Evolutionary conservation across 2,888 invertebrate genomes (phyloP), one percentile per base, ranked within the genome.

Genomic region (Poecilus cupreus): DNA sequence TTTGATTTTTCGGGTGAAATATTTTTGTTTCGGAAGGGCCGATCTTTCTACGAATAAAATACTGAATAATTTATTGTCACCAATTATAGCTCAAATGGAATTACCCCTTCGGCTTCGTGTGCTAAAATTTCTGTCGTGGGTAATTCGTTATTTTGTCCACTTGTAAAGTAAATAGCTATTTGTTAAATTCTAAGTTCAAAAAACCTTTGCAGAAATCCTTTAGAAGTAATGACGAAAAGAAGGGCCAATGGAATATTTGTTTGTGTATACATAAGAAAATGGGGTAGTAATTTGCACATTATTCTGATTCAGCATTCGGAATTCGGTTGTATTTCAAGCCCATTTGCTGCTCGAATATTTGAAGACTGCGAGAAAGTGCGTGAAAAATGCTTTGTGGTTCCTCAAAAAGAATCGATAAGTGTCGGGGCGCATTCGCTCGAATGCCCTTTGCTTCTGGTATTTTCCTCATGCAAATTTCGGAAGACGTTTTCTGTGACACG

Each of bases 351-450:
- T 10, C 8, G 32, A 32, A 24, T 26, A 24, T 16, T 60, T 60
- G 60, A 60, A 43, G 43, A n/a, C 24, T 68, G 64, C n/a, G 37
- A 37, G 64, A 64, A 64, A 64, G 64, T 68, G 64, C 64, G 64
- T 68, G 37, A 68, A 37, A 68, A 68, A 68, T 68, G 64, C 64
- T 68, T 68, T 68, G 64, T 51, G 74, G 49, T 74, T 26, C 46
- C 51, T 51, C 22, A 60, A 39, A 39, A 78, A 78, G 57, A 64
- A 78, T 78, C 78, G 64, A 78, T 78, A 78, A 60, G 43, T 32
- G 46, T 37, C 64, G 22, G 13, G 22, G 51, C 54, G 76, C 76
- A 57, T 57, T 22, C 37, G 51, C 32, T 37, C 26, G 37, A 49
- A 16, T 77, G 32, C 76, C 39, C 57, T 57, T 57, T 60, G 76